Percentiles rank a stretch among this genome's conserved stretches.
Conservation (phyloP, 2,113 vertebrate species). For the Rhipidura dahli region DNA sequence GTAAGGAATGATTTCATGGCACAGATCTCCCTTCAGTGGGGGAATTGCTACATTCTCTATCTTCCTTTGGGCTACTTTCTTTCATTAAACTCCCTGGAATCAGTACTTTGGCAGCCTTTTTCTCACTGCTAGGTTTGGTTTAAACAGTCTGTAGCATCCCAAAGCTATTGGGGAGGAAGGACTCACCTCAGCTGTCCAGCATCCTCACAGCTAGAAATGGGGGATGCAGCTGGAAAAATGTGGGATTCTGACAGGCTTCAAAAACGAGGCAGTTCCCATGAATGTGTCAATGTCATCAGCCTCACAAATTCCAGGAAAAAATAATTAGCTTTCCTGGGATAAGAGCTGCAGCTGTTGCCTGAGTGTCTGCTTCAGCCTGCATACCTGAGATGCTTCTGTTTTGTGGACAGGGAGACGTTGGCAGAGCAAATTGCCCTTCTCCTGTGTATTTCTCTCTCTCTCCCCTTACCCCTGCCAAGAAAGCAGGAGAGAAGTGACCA, state of each 20-base stretch:
- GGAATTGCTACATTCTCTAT: not conserved
- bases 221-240: not conserved
- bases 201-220: not conserved
- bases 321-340: not conserved
- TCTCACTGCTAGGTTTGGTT: not conserved
- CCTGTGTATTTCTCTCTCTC: not conserved
- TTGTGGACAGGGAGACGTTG: not conserved
- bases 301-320: not conserved
- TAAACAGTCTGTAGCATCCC: not conserved
- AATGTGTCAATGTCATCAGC: not conserved
- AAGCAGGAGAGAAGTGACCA: not conserved
- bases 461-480: not conserved
- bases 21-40: not conserved
- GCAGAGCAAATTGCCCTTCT: not conserved
- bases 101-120: not conserved
- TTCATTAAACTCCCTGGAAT: not conserved
- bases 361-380: not conserved
- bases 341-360: not conserved
- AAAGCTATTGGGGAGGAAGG: not conserved
- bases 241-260: not conserved
- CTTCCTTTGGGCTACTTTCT: not conserved
- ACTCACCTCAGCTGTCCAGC: not conserved
- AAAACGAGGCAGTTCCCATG: not conserved
- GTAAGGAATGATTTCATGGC: not conserved
- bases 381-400: not conserved